Conservation (phyloP, 2,797 vertebrate species). For the Gephyroberyx darwinii region DNA sequence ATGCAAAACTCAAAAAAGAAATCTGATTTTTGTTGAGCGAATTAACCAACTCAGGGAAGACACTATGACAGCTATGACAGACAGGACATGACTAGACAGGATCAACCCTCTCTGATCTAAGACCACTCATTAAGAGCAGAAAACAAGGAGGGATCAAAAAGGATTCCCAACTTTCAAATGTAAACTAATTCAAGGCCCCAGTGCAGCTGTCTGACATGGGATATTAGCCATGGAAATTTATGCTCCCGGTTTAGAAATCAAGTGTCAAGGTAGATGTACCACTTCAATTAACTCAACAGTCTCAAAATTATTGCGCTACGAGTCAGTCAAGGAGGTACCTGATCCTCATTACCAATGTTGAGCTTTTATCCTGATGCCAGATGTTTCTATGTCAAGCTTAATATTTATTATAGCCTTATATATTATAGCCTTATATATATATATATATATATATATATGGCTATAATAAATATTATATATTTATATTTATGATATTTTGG, state of each 20-base stretch:
- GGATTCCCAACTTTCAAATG: slow-evolving; percentile 13
- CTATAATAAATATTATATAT: too few species aligned
- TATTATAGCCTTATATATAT: too few species aligned
- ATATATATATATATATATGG: too few species aligned
- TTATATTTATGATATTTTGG: slow-evolving; percentile 32
- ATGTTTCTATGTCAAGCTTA: slow-evolving; percentile 1
- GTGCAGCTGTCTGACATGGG: slow-evolving; percentile 5
- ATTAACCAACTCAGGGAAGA: neutral
- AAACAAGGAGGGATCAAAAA: slow-evolving; percentile 13
- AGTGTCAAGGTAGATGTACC: slow-evolving; percentile 40
- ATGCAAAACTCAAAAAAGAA: neutral
- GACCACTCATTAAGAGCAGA: neutral
- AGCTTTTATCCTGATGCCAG: slow-evolving; percentile 7
- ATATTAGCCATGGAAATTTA: slow-evolving; percentile 47
- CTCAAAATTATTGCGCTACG: slow-evolving; percentile 27
- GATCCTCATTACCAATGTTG: neutral
- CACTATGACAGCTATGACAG: neutral
- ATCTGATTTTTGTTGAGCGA: neutral
- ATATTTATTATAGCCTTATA: too few species aligned
- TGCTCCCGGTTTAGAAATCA: slow-evolving; percentile 46
- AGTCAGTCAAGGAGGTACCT: slow-evolving; percentile 34
- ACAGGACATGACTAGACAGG: too few species aligned
- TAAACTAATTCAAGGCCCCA: neutral
- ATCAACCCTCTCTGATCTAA: too few species aligned
- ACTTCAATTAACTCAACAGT: slow-evolving; percentile 49